Evolutionary conservation across 2,797 vertebrate species (phyloP), one percentile per base, ranked within the genome.

Genomic region (Champsocephalus gunnari): DNA sequence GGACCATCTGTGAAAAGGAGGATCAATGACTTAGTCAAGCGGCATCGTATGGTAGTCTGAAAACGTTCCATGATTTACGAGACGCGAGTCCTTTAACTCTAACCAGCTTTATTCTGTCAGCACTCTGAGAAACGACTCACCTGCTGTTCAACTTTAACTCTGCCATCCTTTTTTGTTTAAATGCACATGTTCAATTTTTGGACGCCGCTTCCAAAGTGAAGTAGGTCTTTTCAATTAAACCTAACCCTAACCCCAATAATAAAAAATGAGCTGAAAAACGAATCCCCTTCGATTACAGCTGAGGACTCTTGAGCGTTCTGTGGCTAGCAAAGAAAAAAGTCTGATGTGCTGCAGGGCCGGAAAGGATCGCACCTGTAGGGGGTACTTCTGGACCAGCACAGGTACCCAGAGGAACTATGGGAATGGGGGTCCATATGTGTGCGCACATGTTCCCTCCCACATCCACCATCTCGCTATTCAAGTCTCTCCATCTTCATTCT

Each of bases 11-110:
- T 84, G 82, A 79, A 80, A 88, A 87, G 76, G 48, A 92, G 71
- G 79, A 93, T 91, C 90, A 91, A 92, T 92, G 92, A 83, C 77
- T 76, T 60, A 71, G 85, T 89, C 88, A 88, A 65, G 59, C 56
- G 3, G 83, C 80, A 64, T 84, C 82, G 50, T 84, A 83, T 79
- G 85, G 84, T 75, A 82, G 81, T 87, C 77, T 75, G 80, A 78
- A 89, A 89, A 73, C 3, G 5, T 48, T 71, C 73, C 62, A 66
- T 87, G 90, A 91, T 90, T 87, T 83, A 91, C 55, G 77, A 86
- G 80, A 82, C 34, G 50, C 9, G 53, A 67, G 72, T 68, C 78
- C 50, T 73, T 1, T 21, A 21, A 28, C 67, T 75, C 68, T 51
- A 72, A 86, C 74, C 71, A 59, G 68, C 68, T 85, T 80, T 48